A percentile compares a stretch with the other conserved stretches of the same genome.
Evolutionary conservation across 2,797 vertebrate species (phyloP).

Genomic region (Microctenopoma lineatum): DNA sequence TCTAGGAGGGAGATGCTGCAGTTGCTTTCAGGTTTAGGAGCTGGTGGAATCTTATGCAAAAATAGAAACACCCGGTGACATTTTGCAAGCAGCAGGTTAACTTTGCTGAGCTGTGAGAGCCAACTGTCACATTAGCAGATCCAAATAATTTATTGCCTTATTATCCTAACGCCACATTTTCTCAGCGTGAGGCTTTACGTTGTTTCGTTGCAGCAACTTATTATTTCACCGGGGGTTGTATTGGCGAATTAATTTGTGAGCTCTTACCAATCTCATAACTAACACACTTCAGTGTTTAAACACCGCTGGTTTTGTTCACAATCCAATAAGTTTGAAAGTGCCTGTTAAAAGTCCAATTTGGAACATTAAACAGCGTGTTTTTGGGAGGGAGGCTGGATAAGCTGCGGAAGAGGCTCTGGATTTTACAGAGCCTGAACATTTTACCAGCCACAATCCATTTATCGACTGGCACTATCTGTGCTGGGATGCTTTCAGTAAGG

Average conservation of each 20-base stretch:
- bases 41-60: constrained; percentile 33
- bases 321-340: constrained; percentile 27
- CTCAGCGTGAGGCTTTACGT: constrained; percentile 54
- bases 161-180: constrained; percentile 63
- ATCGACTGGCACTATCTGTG: constrained; percentile 34
- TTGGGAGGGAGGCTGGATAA: constrained; percentile 9
- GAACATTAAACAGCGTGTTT: not conserved
- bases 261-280: constrained; percentile 46
- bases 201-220: constrained; percentile 53
- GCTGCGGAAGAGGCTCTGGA: constrained; percentile 12
- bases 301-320: constrained; percentile 39
- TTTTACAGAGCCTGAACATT: constrained; percentile 33
- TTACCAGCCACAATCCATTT: constrained; percentile 25
- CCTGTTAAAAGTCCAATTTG: constrained; percentile 14
- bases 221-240: constrained; percentile 60
- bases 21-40: constrained; percentile 57
- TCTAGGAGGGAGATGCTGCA: constrained; percentile 56
- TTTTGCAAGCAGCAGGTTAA: constrained; percentile 40
- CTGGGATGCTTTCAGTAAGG: constrained; percentile 35
- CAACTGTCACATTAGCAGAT: constrained; percentile 65
- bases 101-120: constrained; percentile 50
- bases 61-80: constrained; percentile 54
- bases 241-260: constrained; percentile 50
- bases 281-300: constrained; percentile 37
- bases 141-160: constrained; percentile 74